Percentiles rank a stretch among this genome's conserved stretches.
phyloP scores from a whole-genome alignment of 2,888 invertebrate species.

The Stictocephala bisonia region DNA sequence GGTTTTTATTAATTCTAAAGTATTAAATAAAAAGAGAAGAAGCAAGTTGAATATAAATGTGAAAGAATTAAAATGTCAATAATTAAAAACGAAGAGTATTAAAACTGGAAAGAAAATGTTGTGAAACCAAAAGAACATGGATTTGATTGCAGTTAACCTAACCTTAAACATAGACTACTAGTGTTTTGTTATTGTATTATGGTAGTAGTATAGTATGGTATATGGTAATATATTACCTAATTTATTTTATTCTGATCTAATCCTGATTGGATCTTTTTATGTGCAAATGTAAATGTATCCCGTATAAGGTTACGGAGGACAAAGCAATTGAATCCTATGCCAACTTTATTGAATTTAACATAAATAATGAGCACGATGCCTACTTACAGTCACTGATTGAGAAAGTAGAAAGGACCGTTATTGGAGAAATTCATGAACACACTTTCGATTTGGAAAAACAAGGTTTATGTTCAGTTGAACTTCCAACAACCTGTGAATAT shows the following conservation, averaged over 20 bases:
- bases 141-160: neutral
- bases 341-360: constrained; percentile 10
- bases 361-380: constrained; percentile 17
- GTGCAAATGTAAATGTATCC: constrained; percentile 29
- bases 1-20: too few species aligned
- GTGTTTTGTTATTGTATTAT: too few species aligned
- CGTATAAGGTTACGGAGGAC: constrained; percentile 22
- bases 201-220: too few species aligned
- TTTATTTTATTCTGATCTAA: too few species aligned
- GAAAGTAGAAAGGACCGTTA: too few species aligned
- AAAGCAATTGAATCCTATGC: constrained; percentile 9
- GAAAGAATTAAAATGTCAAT: neutral
- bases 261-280: neutral
- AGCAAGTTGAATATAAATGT: constrained; percentile 4
- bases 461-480: too few species aligned
- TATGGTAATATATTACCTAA: too few species aligned
- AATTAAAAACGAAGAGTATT: neutral
- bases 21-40: too few species aligned
- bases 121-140: constrained; percentile 8
- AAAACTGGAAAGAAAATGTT: neutral
- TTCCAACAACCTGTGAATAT: too few species aligned
- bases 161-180: too few species aligned
- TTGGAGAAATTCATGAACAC: too few species aligned
- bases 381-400: constrained; percentile 22
- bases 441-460: too few species aligned